Evolutionary conservation across 2,113 vertebrate genomes (phyloP).

Genomic region (Cryptomyrus ogoouensis): DNA sequence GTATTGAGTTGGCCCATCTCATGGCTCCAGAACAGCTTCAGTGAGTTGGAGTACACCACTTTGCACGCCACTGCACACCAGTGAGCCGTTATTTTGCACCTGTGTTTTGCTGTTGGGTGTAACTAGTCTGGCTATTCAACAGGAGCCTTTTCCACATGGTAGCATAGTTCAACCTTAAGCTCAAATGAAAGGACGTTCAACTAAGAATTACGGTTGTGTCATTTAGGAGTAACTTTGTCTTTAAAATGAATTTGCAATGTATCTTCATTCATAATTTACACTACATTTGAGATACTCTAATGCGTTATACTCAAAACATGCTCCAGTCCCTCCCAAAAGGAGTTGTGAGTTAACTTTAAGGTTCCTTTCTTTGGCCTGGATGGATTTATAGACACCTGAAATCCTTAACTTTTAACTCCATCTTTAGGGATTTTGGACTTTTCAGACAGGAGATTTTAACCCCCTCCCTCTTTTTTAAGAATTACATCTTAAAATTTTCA

Average conservation of each 20-base stretch:
- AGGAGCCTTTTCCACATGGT: neutral
- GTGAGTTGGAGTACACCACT: neutral
- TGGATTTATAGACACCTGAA: too few species aligned
- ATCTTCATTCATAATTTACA: neutral
- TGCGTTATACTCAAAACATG: neutral
- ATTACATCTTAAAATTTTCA: neutral
- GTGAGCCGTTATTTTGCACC: neutral
- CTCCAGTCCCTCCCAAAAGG: neutral
- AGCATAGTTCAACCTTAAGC: neutral
- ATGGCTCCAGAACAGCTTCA: neutral
- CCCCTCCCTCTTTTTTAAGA: neutral
- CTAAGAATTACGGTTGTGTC: neutral
- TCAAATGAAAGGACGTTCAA: neutral
- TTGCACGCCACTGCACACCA: neutral
- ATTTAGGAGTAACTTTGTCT: neutral
- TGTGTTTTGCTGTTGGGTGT: neutral
- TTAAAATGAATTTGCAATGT: neutral
- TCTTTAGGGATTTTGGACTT: neutral
- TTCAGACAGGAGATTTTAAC: neutral
- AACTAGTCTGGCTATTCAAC: neutral
- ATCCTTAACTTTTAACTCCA: neutral
- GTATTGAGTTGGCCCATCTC: neutral
- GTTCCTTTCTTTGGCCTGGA: too few species aligned
- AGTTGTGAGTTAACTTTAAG: too few species aligned
- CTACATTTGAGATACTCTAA: neutral